Conservation (phyloP, 2,797 vertebrate genomes). For the Diplodus sargus region DNA sequence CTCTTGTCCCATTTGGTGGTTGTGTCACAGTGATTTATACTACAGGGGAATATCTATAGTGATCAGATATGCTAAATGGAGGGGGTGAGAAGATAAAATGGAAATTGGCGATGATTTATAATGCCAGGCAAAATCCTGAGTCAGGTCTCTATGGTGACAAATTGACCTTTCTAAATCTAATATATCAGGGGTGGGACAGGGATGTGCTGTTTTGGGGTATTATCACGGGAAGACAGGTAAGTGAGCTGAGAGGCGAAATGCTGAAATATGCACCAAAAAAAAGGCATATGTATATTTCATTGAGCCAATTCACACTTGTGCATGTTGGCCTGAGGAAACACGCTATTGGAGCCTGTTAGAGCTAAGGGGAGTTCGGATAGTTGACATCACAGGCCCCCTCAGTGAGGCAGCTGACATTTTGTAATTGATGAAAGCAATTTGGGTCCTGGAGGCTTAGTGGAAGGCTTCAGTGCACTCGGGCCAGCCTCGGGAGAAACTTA, state of each 20-base stretch:
- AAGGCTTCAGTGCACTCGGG: constrained; percentile 64
- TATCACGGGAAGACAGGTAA: constrained; percentile 18
- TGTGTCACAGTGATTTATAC: constrained; percentile 56
- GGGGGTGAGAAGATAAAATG: constrained; percentile 46
- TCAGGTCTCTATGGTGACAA: constrained; percentile 68
- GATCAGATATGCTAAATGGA: constrained; percentile 71
- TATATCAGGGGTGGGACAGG: constrained; percentile 32
- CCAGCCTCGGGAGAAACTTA: constrained; percentile 68
- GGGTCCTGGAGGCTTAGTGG: constrained; percentile 61
- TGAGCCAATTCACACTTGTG: constrained; percentile 10
- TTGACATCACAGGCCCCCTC: constrained; percentile 46
- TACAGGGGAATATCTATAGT: constrained; percentile 44
- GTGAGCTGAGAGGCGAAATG: constrained; percentile 24
- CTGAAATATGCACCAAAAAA: constrained; percentile 9
- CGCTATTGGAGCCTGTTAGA: constrained; percentile 2
- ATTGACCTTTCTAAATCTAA: constrained; percentile 62
- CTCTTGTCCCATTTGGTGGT: constrained; percentile 26
- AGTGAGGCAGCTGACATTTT: constrained; percentile 60
- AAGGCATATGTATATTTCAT: background rate
- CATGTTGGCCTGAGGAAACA: constrained; percentile 21
- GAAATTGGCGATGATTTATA: constrained; percentile 74
- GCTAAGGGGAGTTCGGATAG: constrained; percentile 27
- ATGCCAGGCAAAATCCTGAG: constrained; percentile 56
- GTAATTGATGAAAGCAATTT: constrained; percentile 81
- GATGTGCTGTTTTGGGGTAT: constrained; percentile 31